Evolutionary conservation across 2,113 vertebrate species (phyloP).

Genomic region (Oceanites oceanicus): DNA sequence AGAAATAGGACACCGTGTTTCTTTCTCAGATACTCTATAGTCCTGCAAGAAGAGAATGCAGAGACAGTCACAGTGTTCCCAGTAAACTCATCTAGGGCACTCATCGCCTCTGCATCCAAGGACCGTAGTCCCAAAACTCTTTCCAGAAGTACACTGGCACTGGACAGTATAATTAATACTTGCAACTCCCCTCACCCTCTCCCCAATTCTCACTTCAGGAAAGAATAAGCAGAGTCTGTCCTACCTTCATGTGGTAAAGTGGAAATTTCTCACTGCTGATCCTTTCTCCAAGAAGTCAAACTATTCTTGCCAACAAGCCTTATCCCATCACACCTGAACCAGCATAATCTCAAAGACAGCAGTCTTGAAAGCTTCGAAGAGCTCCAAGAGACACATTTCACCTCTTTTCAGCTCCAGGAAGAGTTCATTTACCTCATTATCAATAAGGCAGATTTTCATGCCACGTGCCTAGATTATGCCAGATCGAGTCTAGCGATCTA

Average conservation of each 20-base stretch:
- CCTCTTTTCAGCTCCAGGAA: neutral
- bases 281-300: neutral
- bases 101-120: neutral
- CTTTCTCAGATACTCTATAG: neutral
- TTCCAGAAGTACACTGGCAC: neutral
- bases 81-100: neutral
- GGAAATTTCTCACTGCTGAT: neutral
- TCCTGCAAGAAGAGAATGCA: neutral
- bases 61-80: fast-evolving
- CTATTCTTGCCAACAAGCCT: neutral
- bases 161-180: neutral
- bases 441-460: neutral
- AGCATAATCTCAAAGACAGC: neutral
- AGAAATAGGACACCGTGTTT: neutral
- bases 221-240: neutral
- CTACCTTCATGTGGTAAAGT: neutral
- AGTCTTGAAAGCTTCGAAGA: neutral
- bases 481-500: neutral
- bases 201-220: neutral
- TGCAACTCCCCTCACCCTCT: neutral
- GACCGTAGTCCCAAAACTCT: neutral
- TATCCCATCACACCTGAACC: neutral
- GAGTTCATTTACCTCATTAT: neutral
- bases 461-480: neutral
- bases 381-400: neutral